Conservation (phyloP, 1,140 invertebrate species). For the Diuraphis noxia region DNA sequence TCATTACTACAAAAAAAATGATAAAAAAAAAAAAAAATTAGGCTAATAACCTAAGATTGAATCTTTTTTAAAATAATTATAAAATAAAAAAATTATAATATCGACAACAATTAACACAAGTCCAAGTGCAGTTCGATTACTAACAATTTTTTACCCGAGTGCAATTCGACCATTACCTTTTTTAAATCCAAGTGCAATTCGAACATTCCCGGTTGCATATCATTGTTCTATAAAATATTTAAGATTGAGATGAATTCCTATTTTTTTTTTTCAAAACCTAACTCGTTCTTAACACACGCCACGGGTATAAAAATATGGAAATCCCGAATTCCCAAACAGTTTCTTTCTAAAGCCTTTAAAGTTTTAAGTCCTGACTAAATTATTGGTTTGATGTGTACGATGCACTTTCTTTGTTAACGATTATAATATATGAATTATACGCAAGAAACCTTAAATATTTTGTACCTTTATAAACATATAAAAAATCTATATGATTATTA, state of each 20-base stretch:
- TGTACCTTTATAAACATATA: not conserved
- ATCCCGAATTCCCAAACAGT: not conserved
- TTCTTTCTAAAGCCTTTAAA: not conserved
- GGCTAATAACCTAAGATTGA: no score
- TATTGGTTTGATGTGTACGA: not conserved
- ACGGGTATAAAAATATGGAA: not conserved
- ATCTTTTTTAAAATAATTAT: no score
- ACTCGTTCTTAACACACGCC: not conserved
- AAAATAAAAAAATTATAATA: no score
- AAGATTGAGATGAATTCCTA: not conserved
- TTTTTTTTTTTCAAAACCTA: not conserved
- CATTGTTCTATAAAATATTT: not conserved
- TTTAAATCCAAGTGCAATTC: no score
- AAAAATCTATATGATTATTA: not conserved
- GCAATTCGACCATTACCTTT: no score
- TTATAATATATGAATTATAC: not conserved
- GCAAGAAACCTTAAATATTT: not conserved
- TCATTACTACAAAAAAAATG: no score
- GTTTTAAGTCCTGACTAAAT: not conserved
- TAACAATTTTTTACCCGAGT: no score
- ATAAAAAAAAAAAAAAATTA: no score
- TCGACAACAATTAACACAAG: no score
- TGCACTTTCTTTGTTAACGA: not conserved
- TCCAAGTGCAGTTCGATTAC: no score
- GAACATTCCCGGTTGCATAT: no score